These are phyloP conservation scores for Eristalinus sepulchralis DNA, from an alignment of 2,888 invertebrate species.

Conservation along the genomic window DNA sequence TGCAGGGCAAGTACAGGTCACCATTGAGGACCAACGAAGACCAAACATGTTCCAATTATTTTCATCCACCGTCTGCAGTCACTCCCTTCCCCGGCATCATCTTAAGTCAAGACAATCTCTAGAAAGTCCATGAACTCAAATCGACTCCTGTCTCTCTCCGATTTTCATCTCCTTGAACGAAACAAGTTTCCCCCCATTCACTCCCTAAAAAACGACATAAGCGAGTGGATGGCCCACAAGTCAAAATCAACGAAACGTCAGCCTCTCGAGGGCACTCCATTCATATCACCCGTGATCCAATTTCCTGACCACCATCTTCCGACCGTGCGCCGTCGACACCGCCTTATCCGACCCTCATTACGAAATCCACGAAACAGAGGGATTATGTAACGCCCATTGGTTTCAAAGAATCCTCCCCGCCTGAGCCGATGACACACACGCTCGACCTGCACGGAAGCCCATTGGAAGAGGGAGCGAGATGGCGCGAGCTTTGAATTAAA, in stretches of 20 bases:
- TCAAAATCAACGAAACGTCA: slow-evolving; percentile 28
- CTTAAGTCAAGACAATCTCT: not conserved
- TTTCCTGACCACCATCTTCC: slow-evolving; percentile 31
- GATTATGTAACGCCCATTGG: slow-evolving; percentile 32
- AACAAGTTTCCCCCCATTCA: not conserved
- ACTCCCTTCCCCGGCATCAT: not conserved
- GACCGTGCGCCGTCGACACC: not conserved
- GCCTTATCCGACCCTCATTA: slow-evolving; percentile 20
- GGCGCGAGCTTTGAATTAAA: slow-evolving; percentile 15
- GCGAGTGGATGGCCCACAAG: not conserved
- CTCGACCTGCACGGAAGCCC: not conserved
- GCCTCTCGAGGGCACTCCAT: slow-evolving; percentile 29
- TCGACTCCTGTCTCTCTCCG: not conserved
- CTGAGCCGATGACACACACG: not conserved
- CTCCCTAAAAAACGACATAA: not conserved
- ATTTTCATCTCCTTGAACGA: not conserved
- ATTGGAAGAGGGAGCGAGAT: not conserved
- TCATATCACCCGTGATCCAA: slow-evolving; percentile 20
- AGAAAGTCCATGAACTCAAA: not conserved
- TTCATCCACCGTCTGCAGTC: not conserved
- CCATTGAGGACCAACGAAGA: no score
- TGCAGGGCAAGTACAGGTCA: no score
- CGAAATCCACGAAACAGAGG: slow-evolving; percentile 15
- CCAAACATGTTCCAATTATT: no score
- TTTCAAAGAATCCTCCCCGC: slow-evolving; percentile 26